Base-by-base conservation (phyloP, 2,113 vertebrate genomes). In the Istiophorus platypterus region DNA sequence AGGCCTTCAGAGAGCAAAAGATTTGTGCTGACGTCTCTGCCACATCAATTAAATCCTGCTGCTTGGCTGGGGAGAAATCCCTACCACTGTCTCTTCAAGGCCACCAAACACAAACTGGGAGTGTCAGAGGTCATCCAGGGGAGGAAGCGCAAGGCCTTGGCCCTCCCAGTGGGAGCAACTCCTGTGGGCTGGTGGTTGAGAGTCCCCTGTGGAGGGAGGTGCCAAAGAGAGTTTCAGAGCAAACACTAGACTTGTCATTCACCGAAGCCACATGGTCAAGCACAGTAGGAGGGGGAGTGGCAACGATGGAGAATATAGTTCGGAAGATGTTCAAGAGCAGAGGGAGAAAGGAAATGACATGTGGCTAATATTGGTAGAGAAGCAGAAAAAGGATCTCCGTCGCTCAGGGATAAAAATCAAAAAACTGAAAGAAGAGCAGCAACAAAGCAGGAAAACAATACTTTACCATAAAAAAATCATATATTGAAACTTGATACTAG, bases 11-110 rank as follows among this genome's bases (percentile, higher is more conserved):
- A 91, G 86, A 90, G 91, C 90, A 89, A 80, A 92, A 95, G 95
- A 96, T 95, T 94, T 94, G 91, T 92, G 81, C 70, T 90, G 95
- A 95, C 89, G 56, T 94, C 93, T 92, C 93, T 94, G 95, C 93
- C 95, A 93, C 94, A 96, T 96, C 92, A 82, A 94, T 94, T 95
- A 95, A 76, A 79, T 91, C 91, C 92, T 47, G 69, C 92, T 91
- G 88, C 91, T 95, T 91, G 70, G 64, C 69, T 64, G 80, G 54
- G 88, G 80, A 76, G 85, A 92, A 89, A 54, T 90, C 95, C 93
- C 82, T 88, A 92, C 91, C 90, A 88, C 93, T 90, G 92, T 90
- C 85, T 92, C 87, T 91, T 89, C 84, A 89, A 93, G 90, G 92
- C 85, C 80, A 82, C 87, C 90, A 68, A 89, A 90, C 7, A 18